Base-by-base conservation (phyloP, 2,888 invertebrate species). In the Agonopterix subpropinquella region DNA sequence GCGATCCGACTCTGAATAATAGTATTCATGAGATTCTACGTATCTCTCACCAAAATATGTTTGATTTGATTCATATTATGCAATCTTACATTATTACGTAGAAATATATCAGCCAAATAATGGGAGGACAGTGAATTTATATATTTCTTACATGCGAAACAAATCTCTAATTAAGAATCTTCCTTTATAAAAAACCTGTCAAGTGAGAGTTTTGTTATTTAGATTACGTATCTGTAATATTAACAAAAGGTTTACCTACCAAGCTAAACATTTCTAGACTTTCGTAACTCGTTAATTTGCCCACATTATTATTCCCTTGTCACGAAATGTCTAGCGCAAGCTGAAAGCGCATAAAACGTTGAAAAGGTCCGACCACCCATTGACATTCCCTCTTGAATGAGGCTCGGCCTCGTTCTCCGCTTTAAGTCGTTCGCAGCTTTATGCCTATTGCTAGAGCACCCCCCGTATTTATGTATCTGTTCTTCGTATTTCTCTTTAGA, bases 301-400 rank as follows among this genome's bases (percentile, higher is more conserved):
- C 28, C 28, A 28, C 28, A 28, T 28, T 28, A 28, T 9, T 36
- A 11, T 44, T 36, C 11, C 35, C 47, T 37, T 46, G 43, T 43
- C 43, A 37, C 43, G 28, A 28, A 28, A 35, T 35, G 39, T 46
- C 42, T 28, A 28, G 28, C 28, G 28, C 28, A 28, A 28, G 28
- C 28, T 28, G 28, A 28, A 28, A 28, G 28, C 28, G 28, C 28
- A 28, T 28, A 73, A 61, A 70, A 68, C 72, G 68, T 72, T 80
- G 74, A 80, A 81, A 77, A 80, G 80, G 67, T 60, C 65, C 69
- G 61, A 60, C 73, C 67, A 58, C 68, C 72, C 80, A 80, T 77
- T 79, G 80, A 82, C 77, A 73, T 65, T 70, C 70, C 70, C 70
- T 74, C 66, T 72, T 80, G 79, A 82, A 84, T 76, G 74, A 72